Evolutionary conservation across 2,797 vertebrate species (phyloP), one percentile per base, ranked within the genome.

Genomic region (Lagocephalus sceleratus): DNA sequence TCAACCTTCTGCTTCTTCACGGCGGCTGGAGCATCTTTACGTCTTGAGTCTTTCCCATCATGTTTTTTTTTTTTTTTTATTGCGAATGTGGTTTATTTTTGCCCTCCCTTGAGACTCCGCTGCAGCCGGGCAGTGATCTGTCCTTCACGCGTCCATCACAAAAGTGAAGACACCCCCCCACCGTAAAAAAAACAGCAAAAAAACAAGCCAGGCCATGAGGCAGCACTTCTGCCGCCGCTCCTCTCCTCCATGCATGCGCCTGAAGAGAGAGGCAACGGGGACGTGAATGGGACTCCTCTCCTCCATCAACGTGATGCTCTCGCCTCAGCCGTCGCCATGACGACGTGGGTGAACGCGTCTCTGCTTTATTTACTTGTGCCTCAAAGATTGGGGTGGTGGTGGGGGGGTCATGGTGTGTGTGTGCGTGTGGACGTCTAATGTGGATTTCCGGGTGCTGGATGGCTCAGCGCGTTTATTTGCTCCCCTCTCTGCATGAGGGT

Each of bases 251-350:
- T 29, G 29, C 29, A 29, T 29, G 29, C 11, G 29, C 29, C 32
- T 35, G 32, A 14, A 35, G 39, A 16, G 32, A 17, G 39, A 17
- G 39, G 39, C 16, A 9, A 17, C 39, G 8, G 32, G 12, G 17
- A 44, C 8, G 5, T 44, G 42, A 44, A 20, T 20, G 10, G 20
- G 20, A 5, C 12, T 12, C 32, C 61, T 56, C 26, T 71, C 12
- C 46, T 55, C 69, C 68, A 71, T 63, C 41, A 54, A 41, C 84
- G 63, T 66, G 51, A 71, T 70, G 47, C 71, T 68, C 57, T 78
- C 58, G 43, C 66, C 57, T 57, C 68, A 70, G 47, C 54, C 57
- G 66, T 89, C 74, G 66, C 88, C 84, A 91, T 91, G 84, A 85
- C 79, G 89, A 89, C 88, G 73, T 32, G 26, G 52, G 50, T 14